phyloP scores from a whole-genome alignment of 2,113 vertebrate species.

The Misgurnus mizolepis region DNA sequence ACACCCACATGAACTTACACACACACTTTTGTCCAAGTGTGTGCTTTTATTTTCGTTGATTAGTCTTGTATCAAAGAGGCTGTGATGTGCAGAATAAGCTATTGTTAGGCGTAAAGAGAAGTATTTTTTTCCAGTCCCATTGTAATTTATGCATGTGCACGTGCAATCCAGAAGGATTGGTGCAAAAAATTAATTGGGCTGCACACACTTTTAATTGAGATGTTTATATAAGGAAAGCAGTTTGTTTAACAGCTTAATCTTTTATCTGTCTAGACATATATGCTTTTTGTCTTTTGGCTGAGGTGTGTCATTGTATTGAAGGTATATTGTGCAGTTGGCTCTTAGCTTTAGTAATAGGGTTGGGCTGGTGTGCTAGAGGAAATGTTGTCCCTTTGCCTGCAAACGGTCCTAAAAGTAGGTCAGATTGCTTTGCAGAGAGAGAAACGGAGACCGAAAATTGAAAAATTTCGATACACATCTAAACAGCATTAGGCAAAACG shows the following conservation, averaged over 20 bases:
- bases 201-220: neutral
- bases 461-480: neutral
- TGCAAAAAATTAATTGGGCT: too few species aligned
- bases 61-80: neutral
- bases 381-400: conserved; percentile 35
- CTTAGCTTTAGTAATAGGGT: conserved; percentile 12
- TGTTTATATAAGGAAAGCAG: neutral
- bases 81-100: neutral
- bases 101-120: neutral
- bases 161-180: too few species aligned
- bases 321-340: neutral
- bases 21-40: neutral
- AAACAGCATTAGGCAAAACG: neutral
- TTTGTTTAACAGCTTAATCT: neutral
- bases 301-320: neutral
- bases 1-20: neutral
- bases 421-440: conserved; percentile 31
- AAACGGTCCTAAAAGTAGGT: conserved; percentile 52
- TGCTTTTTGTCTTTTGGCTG: neutral
- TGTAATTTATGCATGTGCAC: neutral
- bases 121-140: neutral
- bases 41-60: neutral
- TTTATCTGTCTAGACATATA: neutral
- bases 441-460: neutral
- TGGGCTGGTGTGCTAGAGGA: conserved; percentile 3